These are phyloP conservation scores for Trichoplusia ni DNA, from an alignment of 1,140 invertebrate species.

Conservation along the genomic window DNA sequence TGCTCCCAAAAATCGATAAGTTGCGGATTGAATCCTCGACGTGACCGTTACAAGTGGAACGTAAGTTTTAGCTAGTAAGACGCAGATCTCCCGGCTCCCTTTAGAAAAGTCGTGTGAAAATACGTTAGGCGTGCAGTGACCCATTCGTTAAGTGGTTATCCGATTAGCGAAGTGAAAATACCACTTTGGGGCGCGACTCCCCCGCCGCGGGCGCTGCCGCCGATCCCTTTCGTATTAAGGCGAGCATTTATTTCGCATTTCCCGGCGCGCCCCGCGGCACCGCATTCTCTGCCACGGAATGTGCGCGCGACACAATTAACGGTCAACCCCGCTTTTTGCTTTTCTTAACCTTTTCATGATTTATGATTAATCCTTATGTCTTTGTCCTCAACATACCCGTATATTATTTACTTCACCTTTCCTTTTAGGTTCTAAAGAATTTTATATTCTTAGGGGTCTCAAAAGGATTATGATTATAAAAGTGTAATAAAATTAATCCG, in stretches of 20 bases:
- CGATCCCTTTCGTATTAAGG: conserved; percentile 79
- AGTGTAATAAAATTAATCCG: conserved; percentile 46
- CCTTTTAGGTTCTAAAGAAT: too few species aligned
- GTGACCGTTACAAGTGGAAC: conserved; percentile 68
- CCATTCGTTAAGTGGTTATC: conserved; percentile 82
- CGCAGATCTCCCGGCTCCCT: conserved; percentile 60
- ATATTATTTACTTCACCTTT: conserved; percentile 3
- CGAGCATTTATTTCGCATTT: conserved; percentile 80
- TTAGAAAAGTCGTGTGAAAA: conserved; percentile 79
- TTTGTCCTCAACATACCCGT: too few species aligned
- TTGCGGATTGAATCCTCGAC: conserved; percentile 50
- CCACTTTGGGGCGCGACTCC: conserved; percentile 79
- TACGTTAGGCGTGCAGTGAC: conserved; percentile 80
- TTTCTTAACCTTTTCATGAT: conserved; percentile 2
- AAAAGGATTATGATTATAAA: conserved; percentile 37
- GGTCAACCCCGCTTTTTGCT: conserved; percentile 62
- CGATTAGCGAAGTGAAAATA: conserved; percentile 83
- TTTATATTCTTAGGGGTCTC: too few species aligned
- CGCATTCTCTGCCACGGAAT: conserved; percentile 60
- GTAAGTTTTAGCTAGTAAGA: conserved; percentile 78
- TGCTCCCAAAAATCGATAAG: conserved; percentile 58
- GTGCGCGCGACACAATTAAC: conserved; percentile 71
- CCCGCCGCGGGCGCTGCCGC: conserved; percentile 66
- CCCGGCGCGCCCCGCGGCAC: conserved; percentile 60
- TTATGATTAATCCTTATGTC: not conserved